phyloP scores from a whole-genome alignment of 2,113 vertebrate genomes.

The Cololabis saira region DNA sequence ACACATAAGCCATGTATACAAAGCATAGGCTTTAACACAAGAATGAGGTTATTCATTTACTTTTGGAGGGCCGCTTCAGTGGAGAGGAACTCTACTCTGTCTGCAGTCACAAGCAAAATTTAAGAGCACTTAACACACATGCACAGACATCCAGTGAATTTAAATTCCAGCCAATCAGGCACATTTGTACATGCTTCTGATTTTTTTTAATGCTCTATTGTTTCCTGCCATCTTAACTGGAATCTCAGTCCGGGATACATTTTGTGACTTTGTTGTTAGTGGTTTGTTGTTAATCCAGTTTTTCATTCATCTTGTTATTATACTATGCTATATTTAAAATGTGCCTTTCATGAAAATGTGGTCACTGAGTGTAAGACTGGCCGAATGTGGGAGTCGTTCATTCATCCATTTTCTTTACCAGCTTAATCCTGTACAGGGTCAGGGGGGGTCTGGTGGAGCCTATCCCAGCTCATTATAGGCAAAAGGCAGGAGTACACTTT shows the following conservation, averaged over 20 bases:
- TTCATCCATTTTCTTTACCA: not conserved
- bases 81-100: not conserved
- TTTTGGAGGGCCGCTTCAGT: slow-evolving; percentile 24
- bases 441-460: not conserved
- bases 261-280: too few species aligned
- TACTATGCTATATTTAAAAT: too few species aligned
- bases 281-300: too few species aligned
- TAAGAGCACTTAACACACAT: not conserved
- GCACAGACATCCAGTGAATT: not conserved
- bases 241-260: too few species aligned
- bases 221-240: too few species aligned
- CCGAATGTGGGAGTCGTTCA: not conserved
- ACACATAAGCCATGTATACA: slow-evolving; percentile 13
- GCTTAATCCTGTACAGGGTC: not conserved
- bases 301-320: too few species aligned
- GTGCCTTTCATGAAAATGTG: too few species aligned
- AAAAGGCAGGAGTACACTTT: too few species aligned
- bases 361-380: too few species aligned
- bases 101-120: not conserved
- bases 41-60: slow-evolving; percentile 46
- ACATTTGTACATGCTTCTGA: too few species aligned
- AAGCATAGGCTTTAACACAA: slow-evolving; percentile 27
- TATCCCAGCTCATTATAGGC: not conserved
- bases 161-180: too few species aligned
- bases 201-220: too few species aligned